A percentile compares a stretch with the other conserved stretches of the same genome.
These are phyloP conservation scores for Heptranchias perlo DNA, from an alignment of 2,113 vertebrate genomes.

Conservation along the genomic window DNA sequence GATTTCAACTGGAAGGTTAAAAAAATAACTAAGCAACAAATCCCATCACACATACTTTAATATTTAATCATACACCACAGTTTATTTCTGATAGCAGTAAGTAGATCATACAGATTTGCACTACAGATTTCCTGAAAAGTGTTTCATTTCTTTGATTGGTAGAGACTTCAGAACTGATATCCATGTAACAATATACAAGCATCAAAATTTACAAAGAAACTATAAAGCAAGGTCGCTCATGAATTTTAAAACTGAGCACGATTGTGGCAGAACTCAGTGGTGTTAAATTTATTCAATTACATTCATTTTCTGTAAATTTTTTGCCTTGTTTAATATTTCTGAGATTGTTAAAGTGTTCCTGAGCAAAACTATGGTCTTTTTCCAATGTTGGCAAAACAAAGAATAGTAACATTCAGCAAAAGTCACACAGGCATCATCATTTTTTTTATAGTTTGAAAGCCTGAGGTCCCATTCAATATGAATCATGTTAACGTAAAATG, in stretches of 20 bases:
- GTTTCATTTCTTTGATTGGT: not conserved
- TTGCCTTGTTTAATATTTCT: not conserved
- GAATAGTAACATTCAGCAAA: not conserved
- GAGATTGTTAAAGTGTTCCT: not conserved
- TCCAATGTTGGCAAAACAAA: not conserved
- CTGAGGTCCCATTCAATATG: not conserved
- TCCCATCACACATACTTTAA: not conserved
- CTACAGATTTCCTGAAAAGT: not conserved
- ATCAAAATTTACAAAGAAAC: not conserved
- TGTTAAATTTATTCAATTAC: not conserved
- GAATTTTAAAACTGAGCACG: not conserved
- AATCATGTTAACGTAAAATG: not conserved
- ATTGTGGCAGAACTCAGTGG: not conserved
- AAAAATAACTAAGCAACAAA: not conserved
- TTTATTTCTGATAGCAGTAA: not conserved
- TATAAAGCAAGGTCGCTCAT: not conserved
- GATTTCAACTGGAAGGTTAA: not conserved
- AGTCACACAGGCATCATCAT: not conserved
- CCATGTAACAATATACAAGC: not conserved
- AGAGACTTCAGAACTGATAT: not conserved
- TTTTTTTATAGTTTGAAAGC: not conserved
- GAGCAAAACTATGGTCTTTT: not conserved
- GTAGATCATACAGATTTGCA: slow-evolving; percentile 1
- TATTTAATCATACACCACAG: slow-evolving; percentile 1
- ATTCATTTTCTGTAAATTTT: not conserved